Conservation (phyloP, 2,113 vertebrate genomes). For the Salvator merianae region DNA sequence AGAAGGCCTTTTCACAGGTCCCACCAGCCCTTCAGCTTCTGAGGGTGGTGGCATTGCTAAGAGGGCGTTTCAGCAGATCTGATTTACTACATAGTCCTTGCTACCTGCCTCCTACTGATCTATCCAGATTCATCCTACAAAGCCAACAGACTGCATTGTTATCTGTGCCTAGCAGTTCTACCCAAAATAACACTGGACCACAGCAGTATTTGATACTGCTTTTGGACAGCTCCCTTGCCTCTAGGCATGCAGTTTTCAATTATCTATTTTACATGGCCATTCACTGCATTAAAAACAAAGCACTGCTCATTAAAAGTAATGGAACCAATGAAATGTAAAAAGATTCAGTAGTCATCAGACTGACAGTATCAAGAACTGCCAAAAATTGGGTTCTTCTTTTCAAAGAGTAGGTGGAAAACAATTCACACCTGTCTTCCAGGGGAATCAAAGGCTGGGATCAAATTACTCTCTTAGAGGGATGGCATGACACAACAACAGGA, state of each 20-base stretch:
- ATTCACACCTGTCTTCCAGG: background rate
- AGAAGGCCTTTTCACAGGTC: no score
- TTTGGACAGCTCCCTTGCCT: background rate
- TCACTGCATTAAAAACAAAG: slow-evolving; percentile 9
- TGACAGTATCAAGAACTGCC: no score
- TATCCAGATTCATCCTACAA: background rate
- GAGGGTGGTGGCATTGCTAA: no score
- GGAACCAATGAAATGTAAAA: background rate
- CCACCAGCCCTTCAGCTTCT: no score
- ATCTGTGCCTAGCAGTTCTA: background rate
- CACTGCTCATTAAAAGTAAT: background rate
- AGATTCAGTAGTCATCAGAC: no score
- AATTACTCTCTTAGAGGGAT: background rate
- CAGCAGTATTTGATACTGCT: background rate
- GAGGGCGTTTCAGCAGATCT: no score
- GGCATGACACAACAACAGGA: background rate
- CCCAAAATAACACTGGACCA: no score
- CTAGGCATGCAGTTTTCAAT: background rate
- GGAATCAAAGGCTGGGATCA: background rate
- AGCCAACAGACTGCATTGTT: background rate
- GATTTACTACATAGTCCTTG: no score
- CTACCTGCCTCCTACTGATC: no score
- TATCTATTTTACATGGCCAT: background rate
- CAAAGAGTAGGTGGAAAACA: background rate
- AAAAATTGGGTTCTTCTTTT: background rate